These are phyloP conservation scores for Diadema setosum DNA, from an alignment of 35 echinoderm and acorn worm species.

Conservation along the genomic window DNA sequence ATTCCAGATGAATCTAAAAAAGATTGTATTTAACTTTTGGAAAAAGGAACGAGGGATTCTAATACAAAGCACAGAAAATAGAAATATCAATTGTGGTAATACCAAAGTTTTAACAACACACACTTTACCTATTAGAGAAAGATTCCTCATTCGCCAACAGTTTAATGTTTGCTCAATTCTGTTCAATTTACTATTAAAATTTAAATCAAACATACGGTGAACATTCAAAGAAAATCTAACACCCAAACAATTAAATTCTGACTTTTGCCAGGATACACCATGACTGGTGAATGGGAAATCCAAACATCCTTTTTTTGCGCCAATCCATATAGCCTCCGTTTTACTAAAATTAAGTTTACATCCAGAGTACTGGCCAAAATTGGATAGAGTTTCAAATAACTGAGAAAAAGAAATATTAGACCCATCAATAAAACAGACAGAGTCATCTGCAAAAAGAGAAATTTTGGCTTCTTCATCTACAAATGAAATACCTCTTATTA, in stretches of 20 bases:
- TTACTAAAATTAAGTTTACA: slow-evolving; percentile 7
- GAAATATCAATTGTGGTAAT: neutral
- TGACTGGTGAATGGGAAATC: neutral
- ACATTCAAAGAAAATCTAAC: too few species aligned
- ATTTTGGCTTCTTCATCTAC: slow-evolving; percentile 11
- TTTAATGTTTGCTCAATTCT: neutral
- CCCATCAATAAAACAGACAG: slow-evolving; percentile 6
- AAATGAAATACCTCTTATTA: neutral
- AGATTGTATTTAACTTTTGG: neutral
- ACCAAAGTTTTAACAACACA: neutral
- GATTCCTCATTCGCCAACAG: too few species aligned
- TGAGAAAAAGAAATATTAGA: slow-evolving; percentile 1
- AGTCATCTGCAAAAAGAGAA: slow-evolving; percentile 14
- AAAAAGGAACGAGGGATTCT: neutral
- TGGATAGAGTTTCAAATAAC: neutral
- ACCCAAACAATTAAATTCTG: neutral
- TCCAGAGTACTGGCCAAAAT: slow-evolving; percentile 11
- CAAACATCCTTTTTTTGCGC: neutral
- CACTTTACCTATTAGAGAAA: too few species aligned
- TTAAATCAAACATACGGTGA: neutral
- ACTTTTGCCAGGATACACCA: neutral
- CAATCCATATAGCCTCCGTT: slow-evolving; percentile 19
- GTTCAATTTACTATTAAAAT: neutral
- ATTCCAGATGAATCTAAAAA: slow-evolving; percentile 12
- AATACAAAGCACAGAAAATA: neutral